Percentiles rank a stretch among this genome's conserved stretches.
These are phyloP conservation scores for Axinella damicornis DNA, from an alignment of 37 sponge, comb jelly and placozoan species.

Conservation along the genomic window DNA sequence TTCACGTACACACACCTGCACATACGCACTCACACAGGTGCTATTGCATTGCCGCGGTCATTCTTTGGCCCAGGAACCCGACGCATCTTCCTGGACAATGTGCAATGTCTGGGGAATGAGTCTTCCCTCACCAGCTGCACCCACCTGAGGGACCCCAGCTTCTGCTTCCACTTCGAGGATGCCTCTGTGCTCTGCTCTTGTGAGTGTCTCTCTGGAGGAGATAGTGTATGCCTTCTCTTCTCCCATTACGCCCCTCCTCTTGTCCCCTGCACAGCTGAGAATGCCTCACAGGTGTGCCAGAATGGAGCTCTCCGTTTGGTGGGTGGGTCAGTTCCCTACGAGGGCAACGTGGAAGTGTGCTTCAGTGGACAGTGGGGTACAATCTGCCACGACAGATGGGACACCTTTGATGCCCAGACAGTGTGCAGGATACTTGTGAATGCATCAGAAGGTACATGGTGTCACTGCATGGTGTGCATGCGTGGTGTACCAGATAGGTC, in stretches of 20 bases:
- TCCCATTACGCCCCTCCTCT: background rate
- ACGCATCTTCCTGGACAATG: background rate
- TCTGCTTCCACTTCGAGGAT: slow-evolving; percentile 47
- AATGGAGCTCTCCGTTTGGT: slow-evolving; percentile 47
- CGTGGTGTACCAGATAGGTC: too few relatives aligned
- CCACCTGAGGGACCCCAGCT: background rate
- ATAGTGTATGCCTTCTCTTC: background rate
- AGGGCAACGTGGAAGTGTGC: slow-evolving; percentile 45
- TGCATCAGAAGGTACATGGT: background rate
- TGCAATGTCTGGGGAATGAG: slow-evolving; percentile 46
- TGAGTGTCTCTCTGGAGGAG: too few relatives aligned
- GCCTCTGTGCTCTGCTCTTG: slow-evolving; percentile 19
- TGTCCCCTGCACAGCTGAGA: slow-evolving; percentile 20
- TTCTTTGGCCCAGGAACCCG: slow-evolving; percentile 41
- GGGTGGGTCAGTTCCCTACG: slow-evolving; percentile 11
- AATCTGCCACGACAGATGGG: slow-evolving; percentile 34
- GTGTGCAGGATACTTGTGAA: slow-evolving; percentile 35
- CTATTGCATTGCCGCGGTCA: slow-evolving; percentile 21
- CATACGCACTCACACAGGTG: slow-evolving; percentile 15
- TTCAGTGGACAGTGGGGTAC: slow-evolving; percentile 55
- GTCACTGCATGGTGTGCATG: background rate
- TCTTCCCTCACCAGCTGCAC: background rate
- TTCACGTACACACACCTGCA: too few relatives aligned
- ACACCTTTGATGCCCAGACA: slow-evolving; percentile 15
- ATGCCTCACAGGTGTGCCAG: slow-evolving; percentile 8